Evolutionary conservation across 2,797 vertebrate species (phyloP).

Genomic region (Cygnus olor): DNA sequence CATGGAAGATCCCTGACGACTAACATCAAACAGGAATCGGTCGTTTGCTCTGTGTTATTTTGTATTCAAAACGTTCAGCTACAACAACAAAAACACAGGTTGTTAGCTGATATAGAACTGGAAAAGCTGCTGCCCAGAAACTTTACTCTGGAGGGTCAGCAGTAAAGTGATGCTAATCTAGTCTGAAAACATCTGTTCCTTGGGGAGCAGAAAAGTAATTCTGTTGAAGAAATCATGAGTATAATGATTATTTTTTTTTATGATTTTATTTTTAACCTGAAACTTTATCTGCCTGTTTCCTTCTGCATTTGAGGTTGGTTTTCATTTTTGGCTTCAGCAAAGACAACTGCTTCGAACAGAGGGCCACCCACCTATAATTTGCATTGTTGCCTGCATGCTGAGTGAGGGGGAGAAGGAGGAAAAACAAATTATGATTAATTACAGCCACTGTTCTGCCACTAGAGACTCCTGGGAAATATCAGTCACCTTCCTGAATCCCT

Average conservation of each 20-base stretch:
- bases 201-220: not conserved
- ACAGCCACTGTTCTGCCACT: conserved; percentile 1
- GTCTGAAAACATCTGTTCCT: conserved; percentile 12
- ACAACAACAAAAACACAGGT: not conserved
- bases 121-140: conserved; percentile 10
- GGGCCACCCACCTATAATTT: not conserved
- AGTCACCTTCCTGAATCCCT: conserved; percentile 13
- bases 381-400: not conserved
- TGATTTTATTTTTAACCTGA: not conserved
- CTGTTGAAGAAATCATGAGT: not conserved
- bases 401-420: not conserved
- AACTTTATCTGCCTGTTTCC: not conserved
- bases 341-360: not conserved
- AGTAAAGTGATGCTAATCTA: not conserved
- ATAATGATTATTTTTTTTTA: not conserved
- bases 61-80: not conserved
- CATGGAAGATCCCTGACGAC: not conserved
- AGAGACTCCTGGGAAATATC: not conserved
- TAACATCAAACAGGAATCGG: not conserved
- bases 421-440: conserved; percentile 29
- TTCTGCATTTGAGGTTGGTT: not conserved
- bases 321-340: not conserved
- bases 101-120: not conserved
- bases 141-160: not conserved
- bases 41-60: not conserved